A percentile compares a stretch with the other conserved stretches of the same genome.
These are phyloP conservation scores for Anguilla obscura DNA, from an alignment of 2,797 vertebrate genomes.

Conservation along the genomic window DNA sequence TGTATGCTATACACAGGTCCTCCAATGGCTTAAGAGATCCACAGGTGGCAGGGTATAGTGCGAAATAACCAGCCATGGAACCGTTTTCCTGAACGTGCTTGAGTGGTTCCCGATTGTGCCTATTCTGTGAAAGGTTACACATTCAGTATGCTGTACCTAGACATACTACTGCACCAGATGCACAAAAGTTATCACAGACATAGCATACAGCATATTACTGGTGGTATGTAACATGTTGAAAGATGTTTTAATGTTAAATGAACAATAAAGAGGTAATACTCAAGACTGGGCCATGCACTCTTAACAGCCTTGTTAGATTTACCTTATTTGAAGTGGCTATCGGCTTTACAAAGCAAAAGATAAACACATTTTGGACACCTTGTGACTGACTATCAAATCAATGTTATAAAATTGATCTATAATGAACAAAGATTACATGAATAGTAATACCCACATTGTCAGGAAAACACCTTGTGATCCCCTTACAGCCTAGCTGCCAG, in stretches of 20 bases:
- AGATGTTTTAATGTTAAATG: neutral
- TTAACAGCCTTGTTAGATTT: neutral
- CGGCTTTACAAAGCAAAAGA: neutral
- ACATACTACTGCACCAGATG: neutral
- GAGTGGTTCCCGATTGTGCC: neutral
- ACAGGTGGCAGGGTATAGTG: neutral
- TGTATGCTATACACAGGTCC: neutral
- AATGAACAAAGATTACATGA: conserved; percentile 6
- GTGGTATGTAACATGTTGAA: neutral
- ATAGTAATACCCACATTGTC: neutral
- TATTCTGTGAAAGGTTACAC: neutral
- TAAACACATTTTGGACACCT: neutral
- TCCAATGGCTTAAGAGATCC: neutral
- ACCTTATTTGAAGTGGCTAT: neutral
- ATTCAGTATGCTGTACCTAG: neutral
- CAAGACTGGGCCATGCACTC: neutral
- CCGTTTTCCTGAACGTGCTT: neutral
- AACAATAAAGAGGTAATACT: neutral
- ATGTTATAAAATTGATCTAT: neutral
- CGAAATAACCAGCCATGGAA: neutral
- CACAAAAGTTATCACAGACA: neutral
- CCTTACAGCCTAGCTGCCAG: neutral
- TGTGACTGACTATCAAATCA: neutral
- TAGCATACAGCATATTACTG: neutral
- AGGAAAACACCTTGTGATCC: neutral